Conservation (phyloP, 2,113 vertebrate genomes). For the Cromileptes altivelis region DNA sequence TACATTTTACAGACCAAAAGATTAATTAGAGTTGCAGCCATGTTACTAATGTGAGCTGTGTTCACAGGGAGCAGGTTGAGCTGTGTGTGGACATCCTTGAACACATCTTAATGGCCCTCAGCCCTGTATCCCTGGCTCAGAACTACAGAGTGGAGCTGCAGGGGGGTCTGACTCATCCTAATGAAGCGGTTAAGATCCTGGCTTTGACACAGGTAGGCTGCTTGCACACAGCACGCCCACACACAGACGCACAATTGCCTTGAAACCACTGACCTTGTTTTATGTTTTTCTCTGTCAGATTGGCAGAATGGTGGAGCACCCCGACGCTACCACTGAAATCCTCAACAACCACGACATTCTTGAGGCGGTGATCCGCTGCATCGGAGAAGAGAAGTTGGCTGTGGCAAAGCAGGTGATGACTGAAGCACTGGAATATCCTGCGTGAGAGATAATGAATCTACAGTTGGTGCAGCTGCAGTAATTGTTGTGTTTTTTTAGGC, state of each 20-base stretch:
- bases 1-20: too few species aligned
- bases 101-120: conserved; percentile 89
- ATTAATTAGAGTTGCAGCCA: background rate
- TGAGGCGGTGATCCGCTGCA: conserved; percentile 88
- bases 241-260: background rate
- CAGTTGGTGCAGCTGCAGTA: background rate
- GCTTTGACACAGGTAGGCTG: conserved; percentile 89
- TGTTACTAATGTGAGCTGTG: conserved; percentile 10
- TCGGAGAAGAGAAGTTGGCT: conserved; percentile 91
- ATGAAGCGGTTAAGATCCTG: conserved; percentile 91
- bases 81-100: conserved; percentile 92
- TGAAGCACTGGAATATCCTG: background rate
- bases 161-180: conserved; percentile 88
- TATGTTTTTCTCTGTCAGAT: conserved; percentile 80
- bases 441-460: background rate
- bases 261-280: background rate
- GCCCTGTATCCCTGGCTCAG: conserved; percentile 87
- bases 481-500: conserved; percentile 83
- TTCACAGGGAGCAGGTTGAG: conserved; percentile 89
- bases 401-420: conserved; percentile 91
- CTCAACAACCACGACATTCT: conserved; percentile 88
- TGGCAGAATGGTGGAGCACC: conserved; percentile 88
- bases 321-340: conserved; percentile 87
- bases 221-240: background rate
- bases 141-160: conserved; percentile 89